Percentiles rank a stretch among this genome's conserved stretches.
phyloP scores from a whole-genome alignment of 2,888 invertebrate genomes.

The Melangyna quadrimaculata region DNA sequence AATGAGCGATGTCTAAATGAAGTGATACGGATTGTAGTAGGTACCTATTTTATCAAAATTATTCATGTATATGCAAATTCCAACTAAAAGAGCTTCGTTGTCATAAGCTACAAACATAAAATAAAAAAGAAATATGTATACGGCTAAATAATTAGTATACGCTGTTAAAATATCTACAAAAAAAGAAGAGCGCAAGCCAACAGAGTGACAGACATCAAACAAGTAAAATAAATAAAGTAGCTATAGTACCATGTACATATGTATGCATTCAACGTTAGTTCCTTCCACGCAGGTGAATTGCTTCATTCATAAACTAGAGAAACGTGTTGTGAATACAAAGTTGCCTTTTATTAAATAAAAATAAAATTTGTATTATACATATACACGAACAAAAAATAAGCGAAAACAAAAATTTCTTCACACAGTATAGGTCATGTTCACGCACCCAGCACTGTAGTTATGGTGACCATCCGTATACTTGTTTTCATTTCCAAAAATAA shows the following conservation, averaged over 20 bases:
- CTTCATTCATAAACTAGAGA: slow-evolving; percentile 57
- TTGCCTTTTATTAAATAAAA: slow-evolving; percentile 1
- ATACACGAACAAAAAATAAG: background rate
- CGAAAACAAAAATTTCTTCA: slow-evolving; percentile 23
- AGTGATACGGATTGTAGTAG: background rate
- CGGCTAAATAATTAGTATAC: slow-evolving; percentile 58
- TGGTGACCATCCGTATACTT: background rate
- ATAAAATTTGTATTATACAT: background rate
- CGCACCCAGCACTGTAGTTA: background rate
- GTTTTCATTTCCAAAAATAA: background rate
- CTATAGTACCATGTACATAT: background rate
- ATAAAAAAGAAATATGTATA: slow-evolving; percentile 31
- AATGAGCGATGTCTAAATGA: background rate
- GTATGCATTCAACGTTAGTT: background rate
- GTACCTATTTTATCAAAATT: background rate
- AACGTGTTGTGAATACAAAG: slow-evolving; percentile 45
- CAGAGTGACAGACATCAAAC: slow-evolving; percentile 23
- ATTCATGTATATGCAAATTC: slow-evolving; percentile 6
- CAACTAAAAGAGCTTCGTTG: slow-evolving; percentile 4
- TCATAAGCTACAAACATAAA: slow-evolving; percentile 2
- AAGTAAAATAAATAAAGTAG: slow-evolving; percentile 14
- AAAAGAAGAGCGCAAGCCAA: background rate
- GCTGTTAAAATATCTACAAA: slow-evolving; percentile 40
- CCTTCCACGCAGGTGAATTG: slow-evolving; percentile 23
- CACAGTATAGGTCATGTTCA: slow-evolving; percentile 63